A percentile compares a stretch with the other conserved stretches of the same genome.
Evolutionary conservation across 2,797 vertebrate genomes (phyloP).

Genomic region (Acrocephalus scirpaceus): DNA sequence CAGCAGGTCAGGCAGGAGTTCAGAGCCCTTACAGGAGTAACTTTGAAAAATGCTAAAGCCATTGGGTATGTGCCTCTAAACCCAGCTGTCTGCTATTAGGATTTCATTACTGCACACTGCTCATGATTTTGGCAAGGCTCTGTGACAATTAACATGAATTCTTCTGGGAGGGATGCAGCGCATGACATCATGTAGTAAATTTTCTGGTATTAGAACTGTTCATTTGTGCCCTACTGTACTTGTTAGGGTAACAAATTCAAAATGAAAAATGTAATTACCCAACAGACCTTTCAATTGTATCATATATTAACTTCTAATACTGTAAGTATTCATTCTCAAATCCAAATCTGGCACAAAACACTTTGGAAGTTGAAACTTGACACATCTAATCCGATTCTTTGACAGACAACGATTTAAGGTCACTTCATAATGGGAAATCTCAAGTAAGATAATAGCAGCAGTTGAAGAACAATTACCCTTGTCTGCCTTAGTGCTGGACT

Average conservation of each 20-base stretch:
- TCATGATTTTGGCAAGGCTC: slow-evolving; percentile 52
- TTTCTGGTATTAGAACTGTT: slow-evolving; percentile 67
- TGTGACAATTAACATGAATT: slow-evolving; percentile 72
- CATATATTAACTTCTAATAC: slow-evolving; percentile 59
- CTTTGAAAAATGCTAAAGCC: neutral
- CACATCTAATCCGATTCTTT: neutral
- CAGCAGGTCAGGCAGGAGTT: neutral
- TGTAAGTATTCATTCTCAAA: slow-evolving; percentile 43
- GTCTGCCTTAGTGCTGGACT: slow-evolving; percentile 14
- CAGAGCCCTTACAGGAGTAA: neutral
- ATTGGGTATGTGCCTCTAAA: neutral
- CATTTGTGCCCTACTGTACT: slow-evolving; percentile 63
- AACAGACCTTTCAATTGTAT: slow-evolving; percentile 57
- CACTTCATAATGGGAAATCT: slow-evolving; percentile 4
- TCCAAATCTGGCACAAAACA: neutral
- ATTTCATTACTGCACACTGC: slow-evolving; percentile 57
- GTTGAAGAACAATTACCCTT: slow-evolving; percentile 23
- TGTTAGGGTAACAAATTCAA: slow-evolving; percentile 59
- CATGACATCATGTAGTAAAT: slow-evolving; percentile 71
- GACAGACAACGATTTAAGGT: slow-evolving; percentile 49
- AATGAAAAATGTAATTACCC: slow-evolving; percentile 69
- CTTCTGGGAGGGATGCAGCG: slow-evolving; percentile 39
- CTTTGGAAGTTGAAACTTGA: neutral
- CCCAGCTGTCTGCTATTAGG: slow-evolving; percentile 63
- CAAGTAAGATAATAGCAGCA: neutral